phyloP scores from a whole-genome alignment of 2,888 invertebrate genomes.

The Drosophila maculinotata region DNA sequence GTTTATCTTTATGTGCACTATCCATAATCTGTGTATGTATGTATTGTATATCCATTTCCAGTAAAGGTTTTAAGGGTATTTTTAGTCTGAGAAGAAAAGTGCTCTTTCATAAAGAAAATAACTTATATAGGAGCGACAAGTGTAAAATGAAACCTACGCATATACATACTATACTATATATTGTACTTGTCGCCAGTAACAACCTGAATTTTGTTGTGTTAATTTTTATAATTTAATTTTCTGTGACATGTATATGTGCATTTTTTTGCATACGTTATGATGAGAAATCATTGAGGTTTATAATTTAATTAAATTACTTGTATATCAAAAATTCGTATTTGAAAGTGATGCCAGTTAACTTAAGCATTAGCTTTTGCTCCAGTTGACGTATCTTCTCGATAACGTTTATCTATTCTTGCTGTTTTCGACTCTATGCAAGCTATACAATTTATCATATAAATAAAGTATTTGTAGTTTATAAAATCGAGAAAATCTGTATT shows the following conservation, averaged over 20 bases:
- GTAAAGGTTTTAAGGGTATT: conserved; percentile 70
- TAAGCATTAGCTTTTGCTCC: conserved; percentile 41
- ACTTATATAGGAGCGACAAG: conserved; percentile 7
- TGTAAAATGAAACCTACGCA: conserved; percentile 2
- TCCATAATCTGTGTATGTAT: conserved; percentile 22
- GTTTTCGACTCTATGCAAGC: conserved; percentile 46
- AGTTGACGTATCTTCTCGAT: conserved; percentile 42
- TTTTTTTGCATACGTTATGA: conserved; percentile 6
- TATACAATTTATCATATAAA: conserved; percentile 70
- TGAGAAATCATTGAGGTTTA: conserved; percentile 18
- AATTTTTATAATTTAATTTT: conserved; percentile 14
- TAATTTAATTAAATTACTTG: conserved; percentile 18
- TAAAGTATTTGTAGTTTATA: conserved; percentile 75
- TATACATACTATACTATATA: conserved; percentile 4
- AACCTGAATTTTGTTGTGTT: conserved; percentile 13
- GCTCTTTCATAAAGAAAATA: conserved; percentile 59
- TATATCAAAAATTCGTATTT: conserved; percentile 13
- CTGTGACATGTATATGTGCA: conserved; percentile 8
- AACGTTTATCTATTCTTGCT: conserved; percentile 42
- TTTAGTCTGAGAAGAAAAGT: conserved; percentile 53
- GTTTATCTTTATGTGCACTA: conserved; percentile 22
- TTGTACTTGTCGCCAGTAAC: conserved; percentile 8
- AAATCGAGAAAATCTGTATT: conserved; percentile 31
- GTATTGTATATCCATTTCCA: conserved; percentile 61
- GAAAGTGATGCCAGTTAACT: conserved; percentile 42